Conservation (phyloP, 2,797 vertebrate genomes). For the Chelonia mydas region DNA sequence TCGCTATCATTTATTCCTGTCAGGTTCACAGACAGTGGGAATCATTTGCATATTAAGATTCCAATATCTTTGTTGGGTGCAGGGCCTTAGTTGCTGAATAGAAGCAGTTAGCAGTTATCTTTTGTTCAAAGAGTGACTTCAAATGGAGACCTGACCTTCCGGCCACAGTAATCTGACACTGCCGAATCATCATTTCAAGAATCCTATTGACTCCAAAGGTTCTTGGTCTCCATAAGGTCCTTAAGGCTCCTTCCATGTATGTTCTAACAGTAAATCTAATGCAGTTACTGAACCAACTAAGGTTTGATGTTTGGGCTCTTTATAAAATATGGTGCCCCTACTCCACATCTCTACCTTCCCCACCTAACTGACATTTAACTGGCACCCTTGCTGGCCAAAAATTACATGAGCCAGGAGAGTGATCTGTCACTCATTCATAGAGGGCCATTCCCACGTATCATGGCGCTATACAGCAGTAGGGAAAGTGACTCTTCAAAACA, state of each 20-base stretch:
- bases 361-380: neutral
- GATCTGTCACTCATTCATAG: neutral
- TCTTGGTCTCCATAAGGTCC: neutral
- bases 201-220: neutral
- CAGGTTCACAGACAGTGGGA: neutral
- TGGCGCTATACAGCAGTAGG: neutral
- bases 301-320: neutral
- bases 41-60: neutral
- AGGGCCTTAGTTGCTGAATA: neutral
- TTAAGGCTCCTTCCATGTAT: neutral
- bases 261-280: neutral
- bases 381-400: neutral
- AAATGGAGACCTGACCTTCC: neutral
- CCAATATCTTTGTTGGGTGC: neutral
- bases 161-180: neutral
- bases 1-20: slow-evolving; percentile 2
- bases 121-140: slow-evolving; percentile 10
- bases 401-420: neutral
- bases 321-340: neutral
- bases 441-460: neutral
- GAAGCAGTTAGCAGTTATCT: neutral
- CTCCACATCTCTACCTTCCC: neutral
- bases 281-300: neutral
- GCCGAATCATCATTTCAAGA: neutral
- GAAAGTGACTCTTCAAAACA: neutral